Evolutionary conservation across 2,888 invertebrate species (phyloP).

Genomic region (Poecilus cupreus): DNA sequence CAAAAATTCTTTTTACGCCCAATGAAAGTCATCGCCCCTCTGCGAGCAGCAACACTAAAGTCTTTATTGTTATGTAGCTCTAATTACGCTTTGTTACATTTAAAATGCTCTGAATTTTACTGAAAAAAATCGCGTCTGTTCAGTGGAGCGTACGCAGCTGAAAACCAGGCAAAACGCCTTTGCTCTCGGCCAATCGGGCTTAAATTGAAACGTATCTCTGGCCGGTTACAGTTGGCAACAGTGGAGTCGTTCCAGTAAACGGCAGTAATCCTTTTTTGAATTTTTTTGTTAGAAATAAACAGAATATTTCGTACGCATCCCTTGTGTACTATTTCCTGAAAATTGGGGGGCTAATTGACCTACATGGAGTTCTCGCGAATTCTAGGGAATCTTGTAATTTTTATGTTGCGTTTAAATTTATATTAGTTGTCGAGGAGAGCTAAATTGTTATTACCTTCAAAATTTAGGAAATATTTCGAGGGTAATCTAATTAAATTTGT

Average conservation of each 20-base stretch:
- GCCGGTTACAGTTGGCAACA: not conserved
- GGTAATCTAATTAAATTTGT: not conserved
- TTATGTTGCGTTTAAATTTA: constrained; percentile 15
- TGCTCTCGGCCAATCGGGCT: constrained; percentile 4
- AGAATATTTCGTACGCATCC: constrained; percentile 11
- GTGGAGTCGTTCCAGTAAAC: constrained; percentile 26
- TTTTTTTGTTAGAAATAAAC: constrained; percentile 25
- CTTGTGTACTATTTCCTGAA: constrained; percentile 11
- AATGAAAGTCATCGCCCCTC: not conserved
- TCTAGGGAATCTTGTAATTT: not conserved
- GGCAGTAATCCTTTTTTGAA: constrained; percentile 36
- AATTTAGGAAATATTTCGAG: not conserved
- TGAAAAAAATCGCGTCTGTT: constrained; percentile 2
- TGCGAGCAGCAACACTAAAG: not conserved
- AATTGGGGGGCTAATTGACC: constrained; percentile 13
- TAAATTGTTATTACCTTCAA: not conserved
- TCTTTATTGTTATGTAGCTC: constrained; percentile 3
- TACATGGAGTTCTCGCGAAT: not conserved
- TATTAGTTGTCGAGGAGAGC: not conserved
- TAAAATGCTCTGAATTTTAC: constrained; percentile 35
- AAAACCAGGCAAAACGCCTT: not conserved
- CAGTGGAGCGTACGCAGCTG: constrained; percentile 8
- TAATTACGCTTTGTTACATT: constrained; percentile 42
- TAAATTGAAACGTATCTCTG: constrained; percentile 39
- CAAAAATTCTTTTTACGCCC: not conserved